Base-by-base conservation (phyloP, 2,888 invertebrate genomes). In the Prosapia bicincta region DNA sequence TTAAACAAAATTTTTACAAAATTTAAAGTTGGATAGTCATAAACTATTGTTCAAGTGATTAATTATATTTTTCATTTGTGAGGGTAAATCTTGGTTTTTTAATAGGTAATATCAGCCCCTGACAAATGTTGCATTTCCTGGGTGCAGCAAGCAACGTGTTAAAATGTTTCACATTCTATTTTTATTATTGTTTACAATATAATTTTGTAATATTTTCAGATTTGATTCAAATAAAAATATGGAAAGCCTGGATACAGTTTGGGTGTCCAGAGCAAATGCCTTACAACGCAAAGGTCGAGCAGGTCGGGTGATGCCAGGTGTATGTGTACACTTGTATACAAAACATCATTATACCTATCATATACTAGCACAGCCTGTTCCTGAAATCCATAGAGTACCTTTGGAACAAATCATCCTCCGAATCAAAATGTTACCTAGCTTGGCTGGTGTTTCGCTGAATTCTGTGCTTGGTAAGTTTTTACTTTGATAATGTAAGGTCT, bases 261-360 rank as follows among this genome's bases (percentile, higher is more conserved):
- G 97, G 96, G 95, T 96, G 7, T 96, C 97, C 0, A 88, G 91
- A 54, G 96, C 97, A 0, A 98, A 97, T 85, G 96, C 96, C 0
- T 87, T 92, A 78, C 98, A 98, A 83, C 89, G 98, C 30, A 91
- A 90, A 83, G 98, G 98, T 28, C 88, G 98, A 69, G 97, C 97
- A 15, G 98, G 98, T 0, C 90, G 98, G 73, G 96, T 96, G 2
- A 93, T 92, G 90, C 89, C 94, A 0, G 98, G 98, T 0, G 90
- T 95, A 26, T 95, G 94, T 82, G 89, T 95, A 75, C 96, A 97
- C 82, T 86, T 98, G 70, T 97, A 93, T 84, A 95, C 96, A 0
- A 89, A 90, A 0, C 90, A 92, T 80, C 88, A 69, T 81, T 85
- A 80, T 74, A 79, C 81, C 7, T 75, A 92, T 79, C 89, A 92